Evolutionary conservation across 2,797 vertebrate genomes (phyloP).

Genomic region (Tolypeutes matacus): DNA sequence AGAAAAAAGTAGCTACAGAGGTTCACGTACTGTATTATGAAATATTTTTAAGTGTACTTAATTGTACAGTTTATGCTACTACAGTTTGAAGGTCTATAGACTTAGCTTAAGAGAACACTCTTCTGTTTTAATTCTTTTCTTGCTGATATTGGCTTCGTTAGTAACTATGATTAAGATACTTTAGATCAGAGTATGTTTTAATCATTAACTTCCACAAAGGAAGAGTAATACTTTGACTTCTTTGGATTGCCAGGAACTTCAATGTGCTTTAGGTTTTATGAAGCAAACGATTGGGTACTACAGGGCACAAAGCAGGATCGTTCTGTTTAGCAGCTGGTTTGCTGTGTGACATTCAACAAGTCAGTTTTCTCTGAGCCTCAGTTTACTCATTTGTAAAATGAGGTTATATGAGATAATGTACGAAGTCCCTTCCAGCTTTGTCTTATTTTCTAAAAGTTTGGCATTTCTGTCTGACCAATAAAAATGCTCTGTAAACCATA

Average conservation of each 20-base stretch:
- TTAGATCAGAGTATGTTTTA: constrained; percentile 53
- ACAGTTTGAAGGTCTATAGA: not conserved
- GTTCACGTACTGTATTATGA: constrained; percentile 24
- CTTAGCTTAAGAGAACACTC: constrained; percentile 38
- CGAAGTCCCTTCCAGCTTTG: constrained; percentile 15
- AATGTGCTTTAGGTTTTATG: not conserved
- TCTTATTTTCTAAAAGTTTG: constrained; percentile 18
- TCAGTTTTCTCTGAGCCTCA: constrained; percentile 4
- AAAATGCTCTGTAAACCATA: not conserved
- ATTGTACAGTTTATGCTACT: not conserved
- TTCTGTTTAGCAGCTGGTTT: not conserved
- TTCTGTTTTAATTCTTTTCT: constrained; percentile 53
- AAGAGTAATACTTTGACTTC: constrained; percentile 17
- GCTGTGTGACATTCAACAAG: not conserved
- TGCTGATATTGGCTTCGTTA: constrained; percentile 75
- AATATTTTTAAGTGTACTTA: constrained; percentile 50
- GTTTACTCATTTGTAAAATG: not conserved
- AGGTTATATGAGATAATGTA: not conserved
- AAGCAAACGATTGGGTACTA: not conserved
- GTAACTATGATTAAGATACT: constrained; percentile 66
- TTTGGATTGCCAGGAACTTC: not conserved
- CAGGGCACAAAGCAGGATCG: not conserved
- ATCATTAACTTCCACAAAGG: constrained; percentile 67
- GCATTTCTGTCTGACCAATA: not conserved
- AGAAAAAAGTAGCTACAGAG: constrained; percentile 74